Base-by-base conservation (phyloP, 2,888 invertebrate species). In the Orthonychiurus folsomi region DNA sequence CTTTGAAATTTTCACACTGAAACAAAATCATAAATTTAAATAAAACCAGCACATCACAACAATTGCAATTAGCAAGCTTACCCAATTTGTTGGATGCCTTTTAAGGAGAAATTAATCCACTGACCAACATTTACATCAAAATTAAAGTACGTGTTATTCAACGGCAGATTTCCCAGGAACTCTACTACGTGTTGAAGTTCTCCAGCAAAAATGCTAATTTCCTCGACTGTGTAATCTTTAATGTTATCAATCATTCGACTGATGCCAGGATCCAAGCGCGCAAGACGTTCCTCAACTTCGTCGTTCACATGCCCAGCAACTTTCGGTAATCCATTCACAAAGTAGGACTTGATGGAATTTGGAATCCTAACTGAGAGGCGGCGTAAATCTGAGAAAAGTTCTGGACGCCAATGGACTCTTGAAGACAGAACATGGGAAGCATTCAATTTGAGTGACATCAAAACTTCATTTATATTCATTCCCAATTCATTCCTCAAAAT, bases 401-500 rank as follows among this genome's bases (percentile, higher is more conserved):
- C 73, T 1, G 73, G 71, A 15, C 73, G 70, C 76, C 76, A 76
- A 5, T 69, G 65, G 1, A 75, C 52, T 21, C 69, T 67, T 1
- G 72, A 71, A 37, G 74, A 73, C 2, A 76, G 63, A 18, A 74
- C 62, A 21, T 72, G 69, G 3, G 73, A 71, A 24, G 73, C 67
- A 64, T 76, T 75, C 18, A 76, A 72, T 26, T 72, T 65, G 26
- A 75, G 21, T 0, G 67, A 65, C 28, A 74, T 61, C 12, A 69
- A 63, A 20, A 70, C 67, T 53, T 75, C 76, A 15, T 66, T 61
- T n/a, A 70, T 70, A 12, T 67, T 69, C 28, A 64, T 64, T 27
- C 73, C 75, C 55, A 67, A 69, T 23, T 74, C 64, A 12, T 70
- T 67, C 24, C 74, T 71, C 9, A 69, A 66, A 1, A 72, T 60